Conservation (phyloP, 2,797 vertebrate species). For the Champsocephalus esox region DNA sequence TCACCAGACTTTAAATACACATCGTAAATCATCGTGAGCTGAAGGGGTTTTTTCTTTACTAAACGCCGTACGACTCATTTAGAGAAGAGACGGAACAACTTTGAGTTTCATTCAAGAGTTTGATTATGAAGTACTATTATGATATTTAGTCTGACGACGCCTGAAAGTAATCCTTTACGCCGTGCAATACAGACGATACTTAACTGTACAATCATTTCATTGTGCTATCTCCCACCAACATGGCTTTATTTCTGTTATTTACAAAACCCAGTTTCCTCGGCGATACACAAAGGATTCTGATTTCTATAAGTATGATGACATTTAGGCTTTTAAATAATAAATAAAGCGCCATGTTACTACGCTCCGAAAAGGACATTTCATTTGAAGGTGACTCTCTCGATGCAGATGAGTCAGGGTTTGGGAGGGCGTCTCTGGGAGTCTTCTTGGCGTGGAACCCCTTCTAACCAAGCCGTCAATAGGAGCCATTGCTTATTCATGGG, state of each 20-base stretch:
- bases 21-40: slow-evolving; percentile 22
- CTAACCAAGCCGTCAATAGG: slow-evolving; percentile 13
- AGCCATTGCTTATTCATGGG: slow-evolving; percentile 73
- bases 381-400: background rate
- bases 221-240: no score
- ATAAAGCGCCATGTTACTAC: no score
- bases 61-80: slow-evolving; percentile 20
- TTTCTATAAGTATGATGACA: no score
- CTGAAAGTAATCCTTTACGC: background rate
- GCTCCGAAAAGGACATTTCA: no score
- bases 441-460: background rate
- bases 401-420: slow-evolving; percentile 14
- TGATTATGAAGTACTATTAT: background rate
- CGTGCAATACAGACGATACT: background rate
- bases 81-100: background rate
- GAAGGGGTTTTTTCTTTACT: background rate
- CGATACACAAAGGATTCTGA: no score
- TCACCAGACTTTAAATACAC: slow-evolving; percentile 31
- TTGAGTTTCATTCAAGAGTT: background rate
- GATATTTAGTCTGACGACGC: background rate
- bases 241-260: no score
- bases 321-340: no score
- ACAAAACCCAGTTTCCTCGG: no score
- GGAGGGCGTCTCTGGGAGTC: background rate
- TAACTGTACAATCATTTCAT: no score